Evolutionary conservation across 2,113 vertebrate genomes (phyloP).

Genomic region (Oreochromis niloticus): DNA sequence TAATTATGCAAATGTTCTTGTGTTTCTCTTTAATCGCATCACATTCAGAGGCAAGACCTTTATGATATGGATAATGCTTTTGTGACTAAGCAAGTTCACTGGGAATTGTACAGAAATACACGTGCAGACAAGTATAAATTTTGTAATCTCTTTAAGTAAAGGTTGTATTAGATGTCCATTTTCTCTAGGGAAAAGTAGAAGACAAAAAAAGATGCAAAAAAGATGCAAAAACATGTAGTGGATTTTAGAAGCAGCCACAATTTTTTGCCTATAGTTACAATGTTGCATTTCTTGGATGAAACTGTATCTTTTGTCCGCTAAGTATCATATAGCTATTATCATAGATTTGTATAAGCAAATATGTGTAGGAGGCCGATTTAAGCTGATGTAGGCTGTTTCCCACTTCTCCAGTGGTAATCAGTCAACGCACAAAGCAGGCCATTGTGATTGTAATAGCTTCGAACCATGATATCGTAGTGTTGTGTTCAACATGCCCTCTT

Average conservation of each 20-base stretch:
- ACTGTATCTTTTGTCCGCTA: neutral
- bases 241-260: neutral
- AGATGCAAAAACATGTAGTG: neutral
- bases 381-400: conserved; percentile 18
- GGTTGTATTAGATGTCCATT: neutral
- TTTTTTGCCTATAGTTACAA: neutral
- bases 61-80: neutral
- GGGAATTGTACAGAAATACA: neutral
- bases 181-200: neutral
- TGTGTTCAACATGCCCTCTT: conserved; percentile 26
- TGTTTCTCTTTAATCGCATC: neutral
- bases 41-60: neutral
- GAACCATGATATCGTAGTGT: conserved; percentile 8
- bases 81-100: neutral
- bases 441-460: conserved; percentile 27
- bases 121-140: neutral
- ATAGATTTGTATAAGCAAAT: conserved; percentile 30
- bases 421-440: conserved; percentile 45
- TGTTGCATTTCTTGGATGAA: neutral
- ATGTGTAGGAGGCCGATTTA: conserved; percentile 22
- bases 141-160: neutral
- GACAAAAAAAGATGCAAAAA: neutral
- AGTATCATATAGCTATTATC: conserved; percentile 15
- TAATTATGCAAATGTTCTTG: conserved; percentile 8
- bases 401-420: conserved; percentile 42